Evolutionary conservation across 2,113 vertebrate genomes (phyloP), one percentile per base, ranked within the genome.

Genomic region (Serinus canaria): DNA sequence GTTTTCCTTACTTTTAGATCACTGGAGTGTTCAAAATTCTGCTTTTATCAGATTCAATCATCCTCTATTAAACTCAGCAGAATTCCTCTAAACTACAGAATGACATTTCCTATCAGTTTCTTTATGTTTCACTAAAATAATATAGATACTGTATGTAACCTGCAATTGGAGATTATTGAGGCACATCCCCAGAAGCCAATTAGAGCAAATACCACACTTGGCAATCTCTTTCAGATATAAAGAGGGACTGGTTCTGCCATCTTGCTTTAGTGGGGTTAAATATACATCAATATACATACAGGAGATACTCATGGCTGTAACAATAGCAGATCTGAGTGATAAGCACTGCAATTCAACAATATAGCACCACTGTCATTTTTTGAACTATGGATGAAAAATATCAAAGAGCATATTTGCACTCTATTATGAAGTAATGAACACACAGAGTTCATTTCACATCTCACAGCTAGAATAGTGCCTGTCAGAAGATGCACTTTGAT

Each of bases 341-440:
- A 63, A 68, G 5, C 27, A 49, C 21, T 39, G 53, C 55, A 59
- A 68, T 77, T 91, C 66, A 75, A 39, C 31, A 33, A 30, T 70
- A 43, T 9, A 67, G 18, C 28, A 52, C 56, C 24, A 12, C 23
- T 74, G 35, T 33, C 5, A 55, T 49, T 64, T 86, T 94, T 53
- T 92, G 68, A 96, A 74, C 75, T 88, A 47, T 62, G 41, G 23
- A 35, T 88, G 53, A 90, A 94, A 93, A 95, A 69, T 56, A 75
- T 60, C 52, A 81, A 70, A 77, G 44, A 77, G 10, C 6, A 10
- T 87, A 85, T 91, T 92, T 95, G 33, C 78, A 91, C 81, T 87
- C 46, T 73, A 3, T 78, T 87, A 59, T 30, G n/a, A 85, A 87
- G 39, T 78, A 78, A 83, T 28, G 47, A 95, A 73, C 47, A 47